Evolutionary conservation across 2,888 invertebrate species (phyloP).

Genomic region (Philereme transversata): DNA sequence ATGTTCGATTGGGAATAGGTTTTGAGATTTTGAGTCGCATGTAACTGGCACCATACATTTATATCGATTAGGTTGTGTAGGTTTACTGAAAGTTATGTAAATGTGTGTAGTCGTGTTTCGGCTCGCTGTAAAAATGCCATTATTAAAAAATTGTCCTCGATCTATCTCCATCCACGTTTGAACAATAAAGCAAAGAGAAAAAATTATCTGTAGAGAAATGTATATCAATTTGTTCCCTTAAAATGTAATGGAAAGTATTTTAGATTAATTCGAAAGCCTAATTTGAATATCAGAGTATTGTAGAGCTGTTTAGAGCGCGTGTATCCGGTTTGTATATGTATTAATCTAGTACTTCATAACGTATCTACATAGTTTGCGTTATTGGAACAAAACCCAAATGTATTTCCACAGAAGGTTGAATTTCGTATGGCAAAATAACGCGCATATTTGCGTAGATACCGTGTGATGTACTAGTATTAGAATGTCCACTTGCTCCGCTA

Average conservation of each 20-base stretch:
- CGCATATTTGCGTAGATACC: not conserved
- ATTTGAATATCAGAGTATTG: slow-evolving; percentile 59
- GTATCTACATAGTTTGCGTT: not conserved
- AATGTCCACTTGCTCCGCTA: slow-evolving; percentile 60
- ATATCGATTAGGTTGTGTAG: slow-evolving; percentile 73
- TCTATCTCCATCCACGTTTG: slow-evolving; percentile 79
- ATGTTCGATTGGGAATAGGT: not conserved
- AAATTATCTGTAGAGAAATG: slow-evolving; percentile 32
- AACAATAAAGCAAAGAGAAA: slow-evolving; percentile 68
- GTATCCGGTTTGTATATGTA: slow-evolving; percentile 51
- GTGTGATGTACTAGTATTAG: slow-evolving; percentile 19
- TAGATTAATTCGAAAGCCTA: slow-evolving; percentile 48
- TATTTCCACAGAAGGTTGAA: slow-evolving; percentile 2
- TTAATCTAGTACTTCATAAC: slow-evolving; percentile 21
- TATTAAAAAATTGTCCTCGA: slow-evolving; percentile 66
- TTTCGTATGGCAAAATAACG: slow-evolving; percentile 2
- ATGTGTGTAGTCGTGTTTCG: slow-evolving; percentile 60
- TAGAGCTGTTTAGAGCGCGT: slow-evolving; percentile 63
- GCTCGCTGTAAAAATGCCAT: slow-evolving; percentile 63
- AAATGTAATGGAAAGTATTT: slow-evolving; percentile 41
- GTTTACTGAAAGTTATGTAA: slow-evolving; percentile 59
- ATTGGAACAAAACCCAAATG: slow-evolving; percentile 1
- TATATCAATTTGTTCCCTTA: slow-evolving; percentile 34
- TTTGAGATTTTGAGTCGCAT: slow-evolving; percentile 41
- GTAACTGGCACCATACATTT: slow-evolving; percentile 57